A percentile compares a stretch with the other conserved stretches of the same genome.
phyloP scores from a whole-genome alignment of 2,888 invertebrate species.

The Polydesmus complanatus region DNA sequence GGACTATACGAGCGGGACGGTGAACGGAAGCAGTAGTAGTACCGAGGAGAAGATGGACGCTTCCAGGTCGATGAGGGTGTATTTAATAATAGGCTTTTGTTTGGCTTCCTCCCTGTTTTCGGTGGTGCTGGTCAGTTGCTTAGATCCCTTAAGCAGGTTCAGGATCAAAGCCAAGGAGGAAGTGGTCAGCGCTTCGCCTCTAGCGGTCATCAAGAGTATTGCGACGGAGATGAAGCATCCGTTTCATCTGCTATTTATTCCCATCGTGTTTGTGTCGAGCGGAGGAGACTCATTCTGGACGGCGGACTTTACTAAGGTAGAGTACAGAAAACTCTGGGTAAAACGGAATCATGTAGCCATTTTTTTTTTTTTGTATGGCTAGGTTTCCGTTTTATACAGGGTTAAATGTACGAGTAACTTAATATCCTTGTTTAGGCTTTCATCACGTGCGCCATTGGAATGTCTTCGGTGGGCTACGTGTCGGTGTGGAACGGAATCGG shows the following conservation, averaged over 20 bases:
- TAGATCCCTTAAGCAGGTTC: not conserved
- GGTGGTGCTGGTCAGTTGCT: not conserved
- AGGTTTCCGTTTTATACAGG: too few species aligned
- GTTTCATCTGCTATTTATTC: not conserved
- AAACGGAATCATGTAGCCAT: too few species aligned
- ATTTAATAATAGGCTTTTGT: not conserved
- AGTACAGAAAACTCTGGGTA: too few species aligned
- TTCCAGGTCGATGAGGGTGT: not conserved
- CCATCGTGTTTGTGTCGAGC: not conserved
- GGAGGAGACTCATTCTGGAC: constrained; percentile 6
- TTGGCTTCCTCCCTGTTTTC: not conserved
- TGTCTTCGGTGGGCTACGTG: not conserved
- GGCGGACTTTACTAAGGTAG: constrained; percentile 8
- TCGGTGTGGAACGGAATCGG: constrained; percentile 1
- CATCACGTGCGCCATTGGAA: constrained; percentile 5
- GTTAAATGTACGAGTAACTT: too few species aligned
- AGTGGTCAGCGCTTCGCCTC: too few species aligned
- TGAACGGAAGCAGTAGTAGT: not conserved
- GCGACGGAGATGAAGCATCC: not conserved
- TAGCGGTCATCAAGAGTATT: not conserved
- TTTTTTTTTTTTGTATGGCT: too few species aligned
- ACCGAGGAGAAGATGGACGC: not conserved
- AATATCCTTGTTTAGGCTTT: constrained; percentile 5
- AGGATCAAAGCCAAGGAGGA: not conserved
- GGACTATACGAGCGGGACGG: too few species aligned